Evolutionary conservation across 2,888 invertebrate species (phyloP), one percentile per base, ranked within the genome.

Genomic region (Camponotus fellah): DNA sequence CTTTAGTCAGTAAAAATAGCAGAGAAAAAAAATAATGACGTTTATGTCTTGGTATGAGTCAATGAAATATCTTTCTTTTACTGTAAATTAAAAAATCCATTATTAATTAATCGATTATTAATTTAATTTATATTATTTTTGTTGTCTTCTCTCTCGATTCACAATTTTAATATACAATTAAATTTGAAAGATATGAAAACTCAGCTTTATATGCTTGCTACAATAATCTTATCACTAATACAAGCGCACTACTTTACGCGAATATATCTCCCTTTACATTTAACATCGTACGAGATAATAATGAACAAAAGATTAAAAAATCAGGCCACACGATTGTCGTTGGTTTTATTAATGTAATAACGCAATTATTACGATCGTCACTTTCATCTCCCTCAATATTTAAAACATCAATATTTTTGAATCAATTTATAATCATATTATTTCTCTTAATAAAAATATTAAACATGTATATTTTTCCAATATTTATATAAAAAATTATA

Each of bases 1-100:
- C 62, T 64, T 37, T 75, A 37, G 71, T 66, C 46, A 60, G 60
- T 8, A 17, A 77, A 82, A 62, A 69, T 58, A 40, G 34, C 66
- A 53, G 32, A 62, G 34, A 65, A 21, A 12, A 3, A 21, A 26
- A 26, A 26, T 26, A 26, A 26, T 26, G 1, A 26, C 26, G 26
- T 26, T 26, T 26, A 26, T 26, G 2, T 26, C 26, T 26, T 26
- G 2, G 26, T 26, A 26, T 26, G 26, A 26, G 26, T 26, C 26
- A 2, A 2, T 26, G 2, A 26, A 2, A 26, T 26, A 26, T 2
- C 26, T 37, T 34, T 37, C 14, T 58, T n/a, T 14, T 26, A 2
- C 21, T 66, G 9, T 65, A 17, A 75, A 65, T 26, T 26, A 26
- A 26, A 26, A 26, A 26, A 26, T 26, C 26, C 26, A 26, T 26